Conservation (phyloP, 2,113 vertebrate genomes). For the Anguilla rostrata region DNA sequence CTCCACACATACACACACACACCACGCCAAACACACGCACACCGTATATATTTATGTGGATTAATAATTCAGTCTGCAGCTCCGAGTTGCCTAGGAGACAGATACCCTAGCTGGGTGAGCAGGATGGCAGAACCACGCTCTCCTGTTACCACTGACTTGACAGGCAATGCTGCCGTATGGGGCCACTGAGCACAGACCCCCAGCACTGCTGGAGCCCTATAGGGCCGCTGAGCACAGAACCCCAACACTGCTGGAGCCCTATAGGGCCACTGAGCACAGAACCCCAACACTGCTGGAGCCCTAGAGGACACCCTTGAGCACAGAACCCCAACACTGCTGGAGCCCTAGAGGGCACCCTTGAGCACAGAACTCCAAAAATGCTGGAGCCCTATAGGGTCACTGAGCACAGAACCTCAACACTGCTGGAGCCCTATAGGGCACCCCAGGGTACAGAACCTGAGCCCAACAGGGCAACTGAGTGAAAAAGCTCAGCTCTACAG, state of each 20-base stretch:
- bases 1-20: neutral
- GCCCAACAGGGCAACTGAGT: no score
- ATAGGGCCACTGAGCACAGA: no score
- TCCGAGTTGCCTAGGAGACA: constrained; percentile 67
- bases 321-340: no score
- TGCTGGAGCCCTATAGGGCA: no score
- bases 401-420: no score
- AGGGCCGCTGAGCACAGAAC: neutral
- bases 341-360: no score
- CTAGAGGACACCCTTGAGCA: no score
- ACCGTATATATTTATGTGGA: neutral
- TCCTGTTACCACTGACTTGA: constrained; percentile 31
- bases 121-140: constrained; percentile 46
- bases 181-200: neutral
- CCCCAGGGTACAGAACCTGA: no score
- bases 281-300: no score
- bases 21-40: neutral
- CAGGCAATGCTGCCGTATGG: neutral
- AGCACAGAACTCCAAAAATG: no score
- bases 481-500: no score
- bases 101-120: constrained; percentile 60
- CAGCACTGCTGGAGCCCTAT: neutral
- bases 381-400: no score
- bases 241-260: neutral
- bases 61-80: constrained; percentile 72